phyloP scores from a whole-genome alignment of 2,113 vertebrate species.

The Choloepus hoffmanni region DNA sequence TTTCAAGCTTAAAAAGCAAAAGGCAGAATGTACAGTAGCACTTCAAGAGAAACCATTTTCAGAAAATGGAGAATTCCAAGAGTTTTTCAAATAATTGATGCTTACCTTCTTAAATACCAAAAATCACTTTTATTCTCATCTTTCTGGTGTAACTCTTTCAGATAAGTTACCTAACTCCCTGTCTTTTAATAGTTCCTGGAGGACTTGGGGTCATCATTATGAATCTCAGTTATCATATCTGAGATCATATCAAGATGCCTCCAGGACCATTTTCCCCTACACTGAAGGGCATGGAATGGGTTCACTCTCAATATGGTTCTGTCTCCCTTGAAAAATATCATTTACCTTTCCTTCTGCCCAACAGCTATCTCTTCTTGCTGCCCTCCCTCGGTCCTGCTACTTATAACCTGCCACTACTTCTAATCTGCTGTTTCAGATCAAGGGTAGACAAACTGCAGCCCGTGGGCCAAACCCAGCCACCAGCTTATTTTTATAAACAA shows the following conservation, averaged over 20 bases:
- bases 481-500: conserved; percentile 38
- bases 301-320: not conserved
- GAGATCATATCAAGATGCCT: not conserved
- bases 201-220: not conserved
- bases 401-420: not conserved
- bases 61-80: conserved; percentile 8
- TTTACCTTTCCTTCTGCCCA: not conserved
- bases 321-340: not conserved
- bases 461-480: not conserved
- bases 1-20: not conserved
- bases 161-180: not conserved
- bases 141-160: not conserved
- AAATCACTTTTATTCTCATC: not conserved
- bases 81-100: not conserved
- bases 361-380: not conserved
- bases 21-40: not conserved
- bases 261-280: not conserved
- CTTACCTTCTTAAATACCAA: not conserved
- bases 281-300: rapidly evolving
- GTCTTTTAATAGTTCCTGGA: not conserved
- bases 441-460: not conserved
- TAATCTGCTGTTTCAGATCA: not conserved
- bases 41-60: not conserved
- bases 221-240: not conserved
- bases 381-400: not conserved